Percentiles rank a stretch among this genome's conserved stretches.
These are phyloP conservation scores for Colletes collaris DNA, from an alignment of 2,888 invertebrate genomes.

Conservation along the genomic window DNA sequence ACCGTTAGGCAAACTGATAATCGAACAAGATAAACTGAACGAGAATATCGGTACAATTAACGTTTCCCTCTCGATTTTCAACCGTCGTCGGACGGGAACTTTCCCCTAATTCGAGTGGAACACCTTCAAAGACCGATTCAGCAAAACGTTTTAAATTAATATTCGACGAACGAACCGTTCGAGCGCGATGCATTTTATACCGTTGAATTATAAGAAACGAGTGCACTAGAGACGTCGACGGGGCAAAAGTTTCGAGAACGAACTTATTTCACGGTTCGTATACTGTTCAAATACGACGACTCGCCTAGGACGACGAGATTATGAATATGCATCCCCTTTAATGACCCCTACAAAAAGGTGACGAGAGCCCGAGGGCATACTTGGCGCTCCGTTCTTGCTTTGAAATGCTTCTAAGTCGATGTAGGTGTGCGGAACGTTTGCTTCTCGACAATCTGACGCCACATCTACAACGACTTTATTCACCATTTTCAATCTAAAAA, in stretches of 20 bases:
- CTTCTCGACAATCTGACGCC: not conserved
- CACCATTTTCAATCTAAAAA: no score
- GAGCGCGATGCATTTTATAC: not conserved
- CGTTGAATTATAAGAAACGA: not conserved
- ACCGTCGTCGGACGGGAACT: not conserved
- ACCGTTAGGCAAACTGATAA: constrained; percentile 27
- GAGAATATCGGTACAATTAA: constrained; percentile 26
- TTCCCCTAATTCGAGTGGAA: not conserved
- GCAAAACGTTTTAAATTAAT: not conserved
- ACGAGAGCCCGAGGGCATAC: constrained; percentile 3
- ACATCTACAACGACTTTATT: no score
- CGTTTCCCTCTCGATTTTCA: not conserved
- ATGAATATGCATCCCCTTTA: constrained; percentile 67
- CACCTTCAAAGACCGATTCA: not conserved
- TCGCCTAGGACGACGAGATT: constrained; percentile 24
- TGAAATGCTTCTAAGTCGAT: constrained; percentile 11
- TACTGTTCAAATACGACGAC: not conserved
- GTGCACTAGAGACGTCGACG: not conserved
- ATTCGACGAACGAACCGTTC: not conserved
- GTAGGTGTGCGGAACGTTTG: not conserved
- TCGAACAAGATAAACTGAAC: constrained; percentile 3
- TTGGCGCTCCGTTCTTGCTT: constrained; percentile 31
- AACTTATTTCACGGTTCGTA: constrained; percentile 3
- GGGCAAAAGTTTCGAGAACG: not conserved
- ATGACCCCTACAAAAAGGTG: constrained; percentile 40